Evolutionary conservation across 2,888 invertebrate genomes (phyloP).

Genomic region (Dichetophora obliterata): DNA sequence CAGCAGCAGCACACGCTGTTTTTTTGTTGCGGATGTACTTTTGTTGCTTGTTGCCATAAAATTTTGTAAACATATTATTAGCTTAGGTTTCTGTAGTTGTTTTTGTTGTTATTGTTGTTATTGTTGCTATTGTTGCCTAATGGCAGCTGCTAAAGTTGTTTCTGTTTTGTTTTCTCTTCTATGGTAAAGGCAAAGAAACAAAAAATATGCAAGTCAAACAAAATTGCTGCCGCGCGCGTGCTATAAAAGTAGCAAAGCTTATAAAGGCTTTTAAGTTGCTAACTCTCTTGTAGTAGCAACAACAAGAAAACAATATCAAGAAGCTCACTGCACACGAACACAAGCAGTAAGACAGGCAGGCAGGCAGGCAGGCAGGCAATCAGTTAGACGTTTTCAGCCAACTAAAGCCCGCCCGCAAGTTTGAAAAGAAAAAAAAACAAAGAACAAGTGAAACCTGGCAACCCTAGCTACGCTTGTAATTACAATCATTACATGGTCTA

Average conservation of each 20-base stretch:
- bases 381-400: background rate
- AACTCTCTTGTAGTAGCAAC: too few relatives aligned
- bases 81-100: too few relatives aligned
- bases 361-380: conserved; percentile 21
- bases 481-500: conserved; percentile 55
- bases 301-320: background rate
- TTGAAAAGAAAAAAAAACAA: background rate
- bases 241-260: background rate
- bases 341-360: conserved; percentile 3
- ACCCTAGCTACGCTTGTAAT: conserved; percentile 46
- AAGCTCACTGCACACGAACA: background rate
- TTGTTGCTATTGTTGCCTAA: too few relatives aligned
- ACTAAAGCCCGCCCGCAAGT: too few relatives aligned
- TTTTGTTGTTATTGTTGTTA: too few relatives aligned
- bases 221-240: conserved; percentile 8
- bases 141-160: too few relatives aligned
- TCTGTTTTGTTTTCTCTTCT: background rate
- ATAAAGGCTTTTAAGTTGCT: background rate
- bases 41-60: background rate
- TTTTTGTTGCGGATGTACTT: background rate
- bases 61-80: too few relatives aligned
- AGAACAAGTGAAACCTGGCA: conserved; percentile 1
- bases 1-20: background rate
- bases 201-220: background rate
- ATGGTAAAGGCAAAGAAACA: background rate